These are phyloP conservation scores for Pelosia muscerda DNA, from an alignment of 2,888 invertebrate genomes.

Conservation along the genomic window DNA sequence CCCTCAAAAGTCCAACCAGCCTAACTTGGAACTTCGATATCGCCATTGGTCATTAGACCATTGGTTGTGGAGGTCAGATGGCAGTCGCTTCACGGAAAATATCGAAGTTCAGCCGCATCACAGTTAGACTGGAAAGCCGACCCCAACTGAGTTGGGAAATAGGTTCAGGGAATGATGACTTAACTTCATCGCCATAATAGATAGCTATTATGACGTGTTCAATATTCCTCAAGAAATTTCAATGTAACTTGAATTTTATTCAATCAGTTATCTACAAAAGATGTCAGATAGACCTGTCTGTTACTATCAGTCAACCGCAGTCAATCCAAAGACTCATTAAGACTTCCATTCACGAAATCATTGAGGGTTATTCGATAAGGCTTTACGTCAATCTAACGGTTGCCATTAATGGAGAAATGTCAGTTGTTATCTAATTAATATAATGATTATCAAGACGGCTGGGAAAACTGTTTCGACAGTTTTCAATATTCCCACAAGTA, in stretches of 20 bases:
- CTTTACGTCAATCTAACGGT: conserved; percentile 19
- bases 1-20: too few relatives aligned
- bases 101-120: too few relatives aligned
- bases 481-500: neutral
- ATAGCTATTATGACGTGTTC: neutral
- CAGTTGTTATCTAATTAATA: conserved; percentile 10
- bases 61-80: too few relatives aligned
- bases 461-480: neutral
- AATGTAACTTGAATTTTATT: neutral
- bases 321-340: conserved; percentile 11
- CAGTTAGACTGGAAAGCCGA: too few relatives aligned
- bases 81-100: too few relatives aligned
- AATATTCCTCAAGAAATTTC: neutral
- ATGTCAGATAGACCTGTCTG: neutral
- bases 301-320: neutral
- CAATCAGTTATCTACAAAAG: neutral
- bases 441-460: neutral
- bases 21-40: too few relatives aligned
- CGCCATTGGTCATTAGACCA: too few relatives aligned
- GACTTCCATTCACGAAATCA: neutral
- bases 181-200: neutral
- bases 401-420: conserved; percentile 13
- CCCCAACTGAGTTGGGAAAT: too few relatives aligned
- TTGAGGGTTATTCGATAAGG: conserved; percentile 18
- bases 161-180: too few relatives aligned